Percentiles rank a stretch among this genome's conserved stretches.
Conservation (phyloP, 2,888 invertebrate genomes). For the Toxonevra muliebris region DNA sequence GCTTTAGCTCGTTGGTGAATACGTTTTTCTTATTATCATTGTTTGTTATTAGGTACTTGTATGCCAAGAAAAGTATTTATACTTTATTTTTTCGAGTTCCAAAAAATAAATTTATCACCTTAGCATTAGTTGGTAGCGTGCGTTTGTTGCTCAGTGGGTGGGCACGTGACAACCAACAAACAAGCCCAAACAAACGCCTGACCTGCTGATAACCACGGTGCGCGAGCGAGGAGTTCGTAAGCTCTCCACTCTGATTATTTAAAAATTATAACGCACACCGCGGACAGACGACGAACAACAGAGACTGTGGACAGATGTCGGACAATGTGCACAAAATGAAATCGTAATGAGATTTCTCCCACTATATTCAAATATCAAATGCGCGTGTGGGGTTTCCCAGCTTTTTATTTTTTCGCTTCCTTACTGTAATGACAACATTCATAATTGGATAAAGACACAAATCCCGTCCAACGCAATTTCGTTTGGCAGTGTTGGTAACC, state of each 20-base stretch:
- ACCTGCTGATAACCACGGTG: background rate
- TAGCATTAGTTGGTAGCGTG: slow-evolving; percentile 9
- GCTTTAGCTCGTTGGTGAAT: too few relatives aligned
- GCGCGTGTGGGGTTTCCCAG: background rate
- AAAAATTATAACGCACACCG: background rate
- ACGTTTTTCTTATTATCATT: background rate
- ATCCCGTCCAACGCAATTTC: background rate
- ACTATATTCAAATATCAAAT: background rate
- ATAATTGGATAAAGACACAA: slow-evolving; percentile 37
- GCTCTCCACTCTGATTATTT: too few relatives aligned
- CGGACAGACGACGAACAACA: slow-evolving; percentile 20
- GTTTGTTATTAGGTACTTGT: too few relatives aligned
- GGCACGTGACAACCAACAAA: slow-evolving; percentile 23
- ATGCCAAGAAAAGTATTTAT: too few relatives aligned
- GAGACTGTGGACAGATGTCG: background rate
- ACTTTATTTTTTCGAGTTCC: too few relatives aligned
- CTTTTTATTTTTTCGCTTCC: background rate
- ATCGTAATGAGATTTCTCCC: slow-evolving; percentile 39
- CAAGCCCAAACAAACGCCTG: slow-evolving; percentile 7
- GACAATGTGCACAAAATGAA: slow-evolving; percentile 27
- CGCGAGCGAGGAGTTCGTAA: too few relatives aligned
- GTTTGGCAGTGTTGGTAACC: background rate
- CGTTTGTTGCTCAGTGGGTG: slow-evolving; percentile 7
- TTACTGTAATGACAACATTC: slow-evolving; percentile 19
- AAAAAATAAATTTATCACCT: slow-evolving; percentile 29